Percentiles rank a stretch among this genome's conserved stretches.
phyloP scores from a whole-genome alignment of 92 coral and sea anemone species.

The Epizoanthus scotinus region DNA sequence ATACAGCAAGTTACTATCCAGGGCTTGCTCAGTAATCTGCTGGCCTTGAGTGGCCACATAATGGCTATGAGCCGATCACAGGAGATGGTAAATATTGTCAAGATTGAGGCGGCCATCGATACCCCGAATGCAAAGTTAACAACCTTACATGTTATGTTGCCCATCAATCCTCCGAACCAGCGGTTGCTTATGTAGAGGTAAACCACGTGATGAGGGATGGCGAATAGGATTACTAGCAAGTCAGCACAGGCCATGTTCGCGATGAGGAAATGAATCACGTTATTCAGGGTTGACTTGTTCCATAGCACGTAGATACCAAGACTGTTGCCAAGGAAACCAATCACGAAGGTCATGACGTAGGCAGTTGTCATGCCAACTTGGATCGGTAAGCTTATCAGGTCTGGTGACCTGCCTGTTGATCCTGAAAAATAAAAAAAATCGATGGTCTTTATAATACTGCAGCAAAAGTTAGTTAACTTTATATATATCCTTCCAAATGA shows the following conservation, averaged over 20 bases:
- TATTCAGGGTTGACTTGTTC: constrained; percentile 2
- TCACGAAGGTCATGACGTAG: constrained; percentile 12
- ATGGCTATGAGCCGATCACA: constrained; percentile 35
- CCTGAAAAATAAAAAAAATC: background rate
- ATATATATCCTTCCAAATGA: no score
- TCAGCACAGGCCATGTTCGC: constrained; percentile 37
- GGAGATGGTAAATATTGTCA: constrained; percentile 24
- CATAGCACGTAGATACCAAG: constrained; percentile 27
- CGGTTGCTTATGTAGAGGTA: constrained; percentile 10
- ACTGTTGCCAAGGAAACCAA: constrained; percentile 38
- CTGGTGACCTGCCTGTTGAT: background rate
- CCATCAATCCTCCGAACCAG: constrained; percentile 36
- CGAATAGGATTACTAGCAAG: background rate
- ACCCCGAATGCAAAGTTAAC: constrained; percentile 16
- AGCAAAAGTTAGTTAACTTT: background rate
- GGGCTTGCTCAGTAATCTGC: constrained; percentile 2
- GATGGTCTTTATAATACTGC: background rate
- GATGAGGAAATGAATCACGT: constrained; percentile 13
- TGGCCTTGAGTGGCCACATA: constrained; percentile 4
- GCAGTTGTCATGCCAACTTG: constrained; percentile 27
- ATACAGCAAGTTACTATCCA: background rate
- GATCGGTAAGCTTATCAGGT: background rate
- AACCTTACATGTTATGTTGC: constrained; percentile 7
- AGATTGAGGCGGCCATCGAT: constrained; percentile 24
- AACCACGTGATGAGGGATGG: constrained; percentile 2